These are phyloP conservation scores for Andrena camellia DNA, from an alignment of 2,888 invertebrate genomes.

Conservation along the genomic window DNA sequence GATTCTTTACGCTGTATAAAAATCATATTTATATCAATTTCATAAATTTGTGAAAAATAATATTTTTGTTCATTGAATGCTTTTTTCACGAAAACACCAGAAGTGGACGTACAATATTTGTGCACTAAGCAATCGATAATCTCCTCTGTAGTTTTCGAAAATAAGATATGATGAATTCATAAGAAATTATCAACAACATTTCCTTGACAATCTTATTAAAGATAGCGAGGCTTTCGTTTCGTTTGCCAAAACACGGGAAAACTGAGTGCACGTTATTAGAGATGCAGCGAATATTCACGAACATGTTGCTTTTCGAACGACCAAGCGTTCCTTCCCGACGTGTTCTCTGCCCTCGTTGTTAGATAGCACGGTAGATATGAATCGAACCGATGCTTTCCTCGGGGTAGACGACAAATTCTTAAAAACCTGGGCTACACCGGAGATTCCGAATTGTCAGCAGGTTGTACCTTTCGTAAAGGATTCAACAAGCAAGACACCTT, in stretches of 20 bases:
- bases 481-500: background rate
- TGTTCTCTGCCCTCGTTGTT: slow-evolving; percentile 16
- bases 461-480: background rate
- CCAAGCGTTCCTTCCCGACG: slow-evolving; percentile 23
- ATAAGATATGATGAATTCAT: background rate
- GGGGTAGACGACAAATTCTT: background rate
- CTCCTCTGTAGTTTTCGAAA: too few relatives aligned
- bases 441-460: background rate
- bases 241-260: slow-evolving; percentile 1
- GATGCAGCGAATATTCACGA: slow-evolving; percentile 24
- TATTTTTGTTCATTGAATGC: too few relatives aligned
- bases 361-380: slow-evolving; percentile 32
- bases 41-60: too few relatives aligned
- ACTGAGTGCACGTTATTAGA: slow-evolving; percentile 45
- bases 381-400: background rate
- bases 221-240: slow-evolving; percentile 43
- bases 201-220: slow-evolving; percentile 18
- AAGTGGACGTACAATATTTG: too few relatives aligned
- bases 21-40: too few relatives aligned
- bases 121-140: too few relatives aligned
- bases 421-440: background rate
- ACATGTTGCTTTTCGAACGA: slow-evolving; percentile 21
- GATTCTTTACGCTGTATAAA: too few relatives aligned
- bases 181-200: slow-evolving; percentile 26
- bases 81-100: too few relatives aligned